Base-by-base conservation (phyloP, 2,113 vertebrate genomes). In the Accipiter virgatus region DNA sequence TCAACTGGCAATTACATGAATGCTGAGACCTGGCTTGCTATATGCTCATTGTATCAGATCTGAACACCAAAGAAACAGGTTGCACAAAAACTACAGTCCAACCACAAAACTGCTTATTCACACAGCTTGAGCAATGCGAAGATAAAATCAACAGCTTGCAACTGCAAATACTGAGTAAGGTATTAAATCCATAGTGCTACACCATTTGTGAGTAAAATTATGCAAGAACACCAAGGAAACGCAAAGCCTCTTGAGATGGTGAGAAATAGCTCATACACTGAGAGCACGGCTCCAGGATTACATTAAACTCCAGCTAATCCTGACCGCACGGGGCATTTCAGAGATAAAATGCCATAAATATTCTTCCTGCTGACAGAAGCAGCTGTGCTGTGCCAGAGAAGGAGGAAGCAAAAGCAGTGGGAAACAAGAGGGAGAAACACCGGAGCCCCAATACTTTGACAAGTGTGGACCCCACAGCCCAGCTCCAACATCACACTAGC, bases 401-500 rank as follows among this genome's bases (percentile, higher is more conserved):
- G 32, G 38, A 29, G 34, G 20, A 92, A 82, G 27, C 0, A 1
- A 81, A 91, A 79, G n/a, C 13, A 85, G 40, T 3, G 78, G 9
- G 21, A 31, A 90, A 75, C 17, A 52, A 11, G 19, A 79, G 4
- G 4, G 10, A 91, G 23, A 75, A 90, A 59, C 34, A 47, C 4
- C 1, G 0, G 18, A 95, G 23, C 29, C 36, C 22, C 1, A 1
- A 47, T 17, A 29, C 0, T 0, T 16, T 62, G 38, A 10, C 25
- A 56, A 34, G 15, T 2, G 4, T 16, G 10, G 36, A 71, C 16
- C 9, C 23, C 22, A 29, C 8, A 62, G 55, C 22, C 32, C 0
- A 0, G 38, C 7, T 74, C 48, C 73, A 84, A 0, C 26, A 13
- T 26, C 31, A 74, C 6, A 0, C 29, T 22, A 29, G 42, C 29